Conservation (phyloP, 2,888 invertebrate genomes). For the Synanthedon tipuliformis region DNA sequence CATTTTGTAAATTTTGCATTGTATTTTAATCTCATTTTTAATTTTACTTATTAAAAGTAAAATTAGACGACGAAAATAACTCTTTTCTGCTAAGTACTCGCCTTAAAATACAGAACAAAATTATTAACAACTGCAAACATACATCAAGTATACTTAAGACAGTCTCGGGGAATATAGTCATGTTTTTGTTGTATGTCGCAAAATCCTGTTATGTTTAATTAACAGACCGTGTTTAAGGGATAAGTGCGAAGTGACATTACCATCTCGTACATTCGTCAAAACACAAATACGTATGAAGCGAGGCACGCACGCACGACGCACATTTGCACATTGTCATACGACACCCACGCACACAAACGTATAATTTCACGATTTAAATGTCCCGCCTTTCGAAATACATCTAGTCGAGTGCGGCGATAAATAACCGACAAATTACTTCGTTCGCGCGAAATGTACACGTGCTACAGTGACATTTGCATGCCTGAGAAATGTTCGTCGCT, state of each 20-base stretch:
- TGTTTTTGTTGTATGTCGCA: not conserved
- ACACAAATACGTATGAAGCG: conserved; percentile 1
- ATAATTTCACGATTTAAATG: conserved; percentile 62
- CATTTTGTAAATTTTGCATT: too few species aligned
- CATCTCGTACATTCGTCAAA: not conserved
- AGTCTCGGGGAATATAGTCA: too few species aligned
- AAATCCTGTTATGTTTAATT: not conserved
- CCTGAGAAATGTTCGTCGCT: conserved; percentile 42
- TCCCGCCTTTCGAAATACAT: conserved; percentile 55
- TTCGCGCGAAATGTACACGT: conserved; percentile 38
- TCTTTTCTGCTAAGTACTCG: too few species aligned
- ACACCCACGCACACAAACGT: conserved; percentile 48
- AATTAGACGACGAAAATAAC: too few species aligned
- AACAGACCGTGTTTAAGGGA: not conserved
- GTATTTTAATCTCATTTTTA: too few species aligned
- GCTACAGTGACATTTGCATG: conserved; percentile 53
- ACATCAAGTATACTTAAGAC: too few species aligned
- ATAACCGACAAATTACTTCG: conserved; percentile 62
- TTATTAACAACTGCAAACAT: too few species aligned
- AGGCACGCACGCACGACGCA: conserved; percentile 12
- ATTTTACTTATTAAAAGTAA: too few species aligned
- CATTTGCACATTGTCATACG: conserved; percentile 58
- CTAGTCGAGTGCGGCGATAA: conserved; percentile 45
- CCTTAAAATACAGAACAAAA: too few species aligned
- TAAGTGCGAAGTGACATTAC: not conserved